Evolutionary conservation across 2,797 vertebrate genomes (phyloP), one percentile per base, ranked within the genome.

Genomic region (Mycteria americana): DNA sequence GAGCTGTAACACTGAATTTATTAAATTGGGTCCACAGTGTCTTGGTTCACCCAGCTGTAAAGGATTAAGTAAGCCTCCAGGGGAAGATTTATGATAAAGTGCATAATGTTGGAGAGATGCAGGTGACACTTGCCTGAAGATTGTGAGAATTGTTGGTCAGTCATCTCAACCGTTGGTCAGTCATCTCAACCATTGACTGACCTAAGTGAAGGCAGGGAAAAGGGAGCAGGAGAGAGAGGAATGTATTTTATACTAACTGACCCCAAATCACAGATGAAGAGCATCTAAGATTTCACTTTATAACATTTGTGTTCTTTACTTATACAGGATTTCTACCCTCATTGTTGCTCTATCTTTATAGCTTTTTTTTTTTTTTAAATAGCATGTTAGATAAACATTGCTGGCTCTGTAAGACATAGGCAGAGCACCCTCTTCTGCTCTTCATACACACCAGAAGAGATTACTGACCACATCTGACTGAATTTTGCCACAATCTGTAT

Each of bases 1-100:
- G 35, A 53, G 19, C 14, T 60, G 28, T 59, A 68, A 77, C 9
- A 45, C 35, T 73, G 62, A 74, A 76, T 89, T 92, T 93, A 85
- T 82, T 83, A 77, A 73, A 56, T 10, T 63, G 41, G 53, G 41
- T 31, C 76, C 63, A 57, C 23, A 35, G 30, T 62, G 57, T 74
- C 73, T 97, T 90, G 62, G 65, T 84, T 89, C 65, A 56, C 30
- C 88, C 59, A 54, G 54, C 54, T 93, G 56, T 92, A 62, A 94
- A 95, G 41, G 56, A 91, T 91, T 96, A 93, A 93, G 79, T 48
- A 39, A 85, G 15, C 75, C 73, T 87, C 67, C 60, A 43, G 30
- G 72, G 75, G 50, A 93, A 83, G 39, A 83, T 73, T 83, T 63
- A 67, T 78, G 41, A 69, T 81, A 67, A 79, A 82, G 30, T 74